Evolutionary conservation across 2,888 invertebrate species (phyloP).

Genomic region (Drosophila ochracea): DNA sequence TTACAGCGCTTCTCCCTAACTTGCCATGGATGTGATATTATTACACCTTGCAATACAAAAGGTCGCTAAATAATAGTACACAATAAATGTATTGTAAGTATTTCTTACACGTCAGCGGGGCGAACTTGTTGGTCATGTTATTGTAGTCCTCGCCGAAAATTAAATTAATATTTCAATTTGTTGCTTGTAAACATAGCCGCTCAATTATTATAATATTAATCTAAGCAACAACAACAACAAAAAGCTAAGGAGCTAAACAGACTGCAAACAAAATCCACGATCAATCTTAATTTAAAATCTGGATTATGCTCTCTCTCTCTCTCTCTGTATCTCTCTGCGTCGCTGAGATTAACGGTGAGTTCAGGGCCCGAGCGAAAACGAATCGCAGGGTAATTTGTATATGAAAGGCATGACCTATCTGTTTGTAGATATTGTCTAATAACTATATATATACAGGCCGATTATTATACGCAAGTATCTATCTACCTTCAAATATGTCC

Average conservation of each 20-base stretch:
- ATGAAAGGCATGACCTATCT: constrained; percentile 10
- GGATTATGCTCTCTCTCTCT: background rate
- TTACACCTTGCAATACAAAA: constrained; percentile 4
- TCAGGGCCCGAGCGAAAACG: background rate
- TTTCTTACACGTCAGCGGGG: background rate
- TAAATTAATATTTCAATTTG: background rate
- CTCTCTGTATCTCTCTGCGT: background rate
- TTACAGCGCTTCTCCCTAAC: background rate
- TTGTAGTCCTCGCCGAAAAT: background rate
- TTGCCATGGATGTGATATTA: background rate
- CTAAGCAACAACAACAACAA: background rate
- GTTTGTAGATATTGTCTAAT: background rate
- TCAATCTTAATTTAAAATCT: background rate
- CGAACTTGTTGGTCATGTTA: background rate
- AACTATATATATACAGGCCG: background rate
- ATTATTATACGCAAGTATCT: background rate
- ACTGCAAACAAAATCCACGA: background rate
- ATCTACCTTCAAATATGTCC: background rate
- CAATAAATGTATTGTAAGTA: background rate
- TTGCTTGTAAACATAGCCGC: background rate
- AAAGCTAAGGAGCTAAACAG: background rate
- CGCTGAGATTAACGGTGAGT: background rate
- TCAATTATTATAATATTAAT: background rate
- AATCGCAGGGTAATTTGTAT: background rate
- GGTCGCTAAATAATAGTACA: background rate